These are phyloP conservation scores for Leptura quadrifasciata DNA, from an alignment of 2,888 invertebrate species.

Conservation along the genomic window DNA sequence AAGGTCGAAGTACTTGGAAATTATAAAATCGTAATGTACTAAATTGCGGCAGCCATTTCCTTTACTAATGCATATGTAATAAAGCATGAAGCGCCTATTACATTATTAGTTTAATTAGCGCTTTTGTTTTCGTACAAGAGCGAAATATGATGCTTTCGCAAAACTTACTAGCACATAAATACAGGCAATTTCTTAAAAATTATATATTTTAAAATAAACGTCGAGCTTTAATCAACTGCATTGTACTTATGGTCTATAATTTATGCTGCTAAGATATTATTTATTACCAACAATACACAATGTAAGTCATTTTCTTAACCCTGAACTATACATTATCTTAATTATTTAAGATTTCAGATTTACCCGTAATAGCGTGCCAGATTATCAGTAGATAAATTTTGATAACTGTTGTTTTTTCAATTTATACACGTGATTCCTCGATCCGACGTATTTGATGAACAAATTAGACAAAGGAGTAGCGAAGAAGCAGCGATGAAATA, in stretches of 20 bases:
- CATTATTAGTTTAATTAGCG: conserved; percentile 22
- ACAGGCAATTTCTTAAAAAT: conserved; percentile 33
- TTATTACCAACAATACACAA: not conserved
- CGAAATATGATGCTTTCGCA: conserved; percentile 14
- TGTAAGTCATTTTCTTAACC: not conserved
- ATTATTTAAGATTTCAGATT: conserved; percentile 2
- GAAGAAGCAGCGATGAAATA: not conserved
- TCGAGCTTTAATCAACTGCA: conserved; percentile 19
- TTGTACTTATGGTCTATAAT: conserved; percentile 33
- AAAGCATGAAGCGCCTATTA: conserved; percentile 9
- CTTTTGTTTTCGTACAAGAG: conserved; percentile 21
- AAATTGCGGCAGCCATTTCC: conserved; percentile 31
- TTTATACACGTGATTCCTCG: not conserved
- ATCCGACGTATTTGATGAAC: not conserved
- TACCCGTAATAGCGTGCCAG: not conserved
- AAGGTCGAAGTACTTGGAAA: conserved; percentile 45
- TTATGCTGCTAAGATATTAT: conserved; percentile 20
- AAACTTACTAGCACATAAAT: conserved; percentile 33
- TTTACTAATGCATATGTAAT: conserved; percentile 40
- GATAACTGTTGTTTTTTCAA: not conserved
- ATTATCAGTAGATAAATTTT: not conserved
- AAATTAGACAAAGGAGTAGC: not conserved
- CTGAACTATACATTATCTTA: not conserved
- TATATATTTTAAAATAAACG: conserved; percentile 38
- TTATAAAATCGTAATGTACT: conserved; percentile 21